Evolutionary conservation across 2,888 invertebrate genomes (phyloP), one percentile per base, ranked within the genome.

Genomic region (Tromatobia lineatoria): DNA sequence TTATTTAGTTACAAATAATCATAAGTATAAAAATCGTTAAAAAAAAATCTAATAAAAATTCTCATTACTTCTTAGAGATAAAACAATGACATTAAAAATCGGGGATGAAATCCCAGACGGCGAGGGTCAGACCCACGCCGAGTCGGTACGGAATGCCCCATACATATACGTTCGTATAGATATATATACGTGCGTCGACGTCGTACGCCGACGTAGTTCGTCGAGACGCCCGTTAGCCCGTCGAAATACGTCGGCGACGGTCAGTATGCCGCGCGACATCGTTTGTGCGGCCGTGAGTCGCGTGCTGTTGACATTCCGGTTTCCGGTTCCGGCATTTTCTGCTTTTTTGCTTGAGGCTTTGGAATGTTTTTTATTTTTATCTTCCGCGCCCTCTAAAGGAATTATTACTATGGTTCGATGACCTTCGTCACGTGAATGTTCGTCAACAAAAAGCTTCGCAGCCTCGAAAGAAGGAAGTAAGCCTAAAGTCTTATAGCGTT

Each of bases 231-330:
- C 73, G 67, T 67, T 54, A 13, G n/a, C 69, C 64, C 80, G 57
- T 29, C 74, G 80, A 47, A 73, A 45, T 64, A 76, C 73, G 59
- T 75, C 70, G 86, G 86, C 88, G 71, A 73, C 77, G 86, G 88
- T 86, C 89, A 91, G 91, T 91, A 73, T 83, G 85, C 86, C 88
- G 88, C 85, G 90, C 87, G 89, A 90, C 90, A 84, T 88, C 87
- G 87, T 52, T 76, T 78, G 86, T 87, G 85, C 86, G 76, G 64
- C 75, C 73, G 67, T 81, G 79, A 69, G 80, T 87, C 87, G 89
- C 89, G 90, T 45, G 18, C 70, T 67, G n/a, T 11, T 59, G 29
- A 23, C 70, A 34, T 15, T 29, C 20, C 2, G 50, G 1, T 80
- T 89, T 89, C 87, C 88, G 88, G 87, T 87, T 85, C 80, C 59